These are phyloP conservation scores for Spodoptera exigua DNA, from an alignment of 2,888 invertebrate species.

Conservation along the genomic window DNA sequence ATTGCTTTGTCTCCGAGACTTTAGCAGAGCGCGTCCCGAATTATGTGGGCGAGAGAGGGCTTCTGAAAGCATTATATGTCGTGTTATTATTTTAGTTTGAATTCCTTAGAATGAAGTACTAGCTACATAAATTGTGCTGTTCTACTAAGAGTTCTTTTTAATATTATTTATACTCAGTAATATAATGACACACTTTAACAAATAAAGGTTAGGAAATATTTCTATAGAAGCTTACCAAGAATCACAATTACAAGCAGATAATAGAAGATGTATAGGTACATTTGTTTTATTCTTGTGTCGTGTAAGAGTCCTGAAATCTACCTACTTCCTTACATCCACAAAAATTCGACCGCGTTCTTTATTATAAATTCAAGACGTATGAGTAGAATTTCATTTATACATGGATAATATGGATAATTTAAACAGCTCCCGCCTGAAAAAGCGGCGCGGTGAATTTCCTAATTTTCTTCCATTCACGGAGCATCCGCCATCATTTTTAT, in stretches of 20 bases:
- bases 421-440: slow-evolving; percentile 78
- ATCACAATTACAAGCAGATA: too few species aligned
- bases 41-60: slow-evolving; percentile 69
- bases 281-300: too few species aligned
- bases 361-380: slow-evolving; percentile 48
- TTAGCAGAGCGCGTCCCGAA: slow-evolving; percentile 71
- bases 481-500: slow-evolving; percentile 88
- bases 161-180: neutral
- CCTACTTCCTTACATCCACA: neutral
- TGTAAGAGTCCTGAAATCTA: too few species aligned
- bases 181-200: too few species aligned
- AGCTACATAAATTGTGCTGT: slow-evolving; percentile 31
- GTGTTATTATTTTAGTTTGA: slow-evolving; percentile 67
- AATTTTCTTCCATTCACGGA: slow-evolving; percentile 85
- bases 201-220: too few species aligned
- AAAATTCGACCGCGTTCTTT: slow-evolving; percentile 8
- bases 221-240: too few species aligned
- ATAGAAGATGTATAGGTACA: too few species aligned
- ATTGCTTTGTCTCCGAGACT: slow-evolving; percentile 79
- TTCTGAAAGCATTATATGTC: slow-evolving; percentile 58
- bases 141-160: neutral
- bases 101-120: slow-evolving; percentile 59
- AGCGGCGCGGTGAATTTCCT: slow-evolving; percentile 83
- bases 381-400: slow-evolving; percentile 66
- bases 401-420: slow-evolving; percentile 80